Percentiles rank a stretch among this genome's conserved stretches.
Conservation (phyloP, 2,888 invertebrate species). For the Hypselothyrea guttata region DNA sequence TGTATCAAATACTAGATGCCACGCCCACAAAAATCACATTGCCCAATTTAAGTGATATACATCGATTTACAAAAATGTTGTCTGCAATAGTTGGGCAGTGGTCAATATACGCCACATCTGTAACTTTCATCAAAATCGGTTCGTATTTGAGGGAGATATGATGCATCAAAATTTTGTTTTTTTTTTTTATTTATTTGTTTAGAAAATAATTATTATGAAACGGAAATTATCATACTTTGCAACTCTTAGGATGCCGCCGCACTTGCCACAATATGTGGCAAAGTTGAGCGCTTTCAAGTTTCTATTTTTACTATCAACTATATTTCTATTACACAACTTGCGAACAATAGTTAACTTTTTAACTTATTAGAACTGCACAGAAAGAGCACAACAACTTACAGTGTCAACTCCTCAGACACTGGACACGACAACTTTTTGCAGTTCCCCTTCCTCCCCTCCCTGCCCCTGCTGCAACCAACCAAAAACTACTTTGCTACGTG, state of each 20-base stretch:
- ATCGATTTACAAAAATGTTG: too few species aligned
- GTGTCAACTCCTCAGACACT: conserved; percentile 25
- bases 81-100: too few species aligned
- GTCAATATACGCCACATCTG: too few species aligned
- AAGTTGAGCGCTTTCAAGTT: too few species aligned
- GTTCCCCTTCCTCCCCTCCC: not conserved
- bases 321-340: not conserved
- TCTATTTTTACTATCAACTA: not conserved
- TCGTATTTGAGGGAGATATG: too few species aligned
- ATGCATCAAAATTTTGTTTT: not conserved
- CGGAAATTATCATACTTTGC: too few species aligned
- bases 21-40: too few species aligned
- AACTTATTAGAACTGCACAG: conserved; percentile 6
- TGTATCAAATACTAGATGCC: too few species aligned
- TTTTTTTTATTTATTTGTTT: not conserved
- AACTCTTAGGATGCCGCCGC: too few species aligned
- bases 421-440: conserved; percentile 18
- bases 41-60: too few species aligned
- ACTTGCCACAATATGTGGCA: too few species aligned
- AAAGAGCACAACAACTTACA: not conserved
- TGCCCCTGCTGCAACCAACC: not conserved
- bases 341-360: conserved; percentile 7
- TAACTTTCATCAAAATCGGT: too few species aligned
- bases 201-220: not conserved
- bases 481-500: conserved; percentile 30